Base-by-base conservation (phyloP, 2,113 vertebrate species). In the Zeus faber region DNA sequence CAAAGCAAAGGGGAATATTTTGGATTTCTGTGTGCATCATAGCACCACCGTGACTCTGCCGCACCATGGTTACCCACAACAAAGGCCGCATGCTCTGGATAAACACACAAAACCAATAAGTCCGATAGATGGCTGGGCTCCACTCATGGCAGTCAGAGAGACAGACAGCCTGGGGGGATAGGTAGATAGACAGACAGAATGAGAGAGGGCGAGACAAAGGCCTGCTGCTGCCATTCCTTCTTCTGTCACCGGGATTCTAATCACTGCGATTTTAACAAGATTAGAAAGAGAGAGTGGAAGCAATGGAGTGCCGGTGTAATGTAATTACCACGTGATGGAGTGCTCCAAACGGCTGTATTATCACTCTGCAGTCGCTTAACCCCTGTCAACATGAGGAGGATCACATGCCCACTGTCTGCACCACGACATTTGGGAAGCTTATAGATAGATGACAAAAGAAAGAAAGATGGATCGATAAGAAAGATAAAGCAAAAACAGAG, bases 271-370 rank as follows among this genome's bases (percentile, higher is more conserved):
- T 68, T 70, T 84, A 89, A 89, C 79, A 74, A 77, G 82, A 86
- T 88, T 87, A 87, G 61, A 6, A 16, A 39, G 58, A 78, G 73
- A 74, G 68, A 66, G 77, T 76, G 74, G 77, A 86, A 80, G 79
- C 78, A 83, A 78, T 82, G 71, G 82, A 84, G 74, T 83, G 71
- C 21, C 51, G 11, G 44, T 35, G 66, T 87, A 87, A 90, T 84
- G 54, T 70, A 55, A 88, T 90, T 87, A 86, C 69, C 62, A 79
- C 54, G 84, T 89, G 85, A 88, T 80, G 64, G 85, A 85, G 78
- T 81, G 83, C 66, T 66, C 62, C 65, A 70, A 76, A 85, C 44
- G 35, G 72, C 78, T 81, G 59, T 82, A 75, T 88, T 85, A 88
- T 87, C 84, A 76, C 70, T 26, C 59, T 65, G 54, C 49, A 87